These are phyloP conservation scores for Stramonita haemastoma DNA, from an alignment of 2,888 invertebrate genomes.

Conservation along the genomic window DNA sequence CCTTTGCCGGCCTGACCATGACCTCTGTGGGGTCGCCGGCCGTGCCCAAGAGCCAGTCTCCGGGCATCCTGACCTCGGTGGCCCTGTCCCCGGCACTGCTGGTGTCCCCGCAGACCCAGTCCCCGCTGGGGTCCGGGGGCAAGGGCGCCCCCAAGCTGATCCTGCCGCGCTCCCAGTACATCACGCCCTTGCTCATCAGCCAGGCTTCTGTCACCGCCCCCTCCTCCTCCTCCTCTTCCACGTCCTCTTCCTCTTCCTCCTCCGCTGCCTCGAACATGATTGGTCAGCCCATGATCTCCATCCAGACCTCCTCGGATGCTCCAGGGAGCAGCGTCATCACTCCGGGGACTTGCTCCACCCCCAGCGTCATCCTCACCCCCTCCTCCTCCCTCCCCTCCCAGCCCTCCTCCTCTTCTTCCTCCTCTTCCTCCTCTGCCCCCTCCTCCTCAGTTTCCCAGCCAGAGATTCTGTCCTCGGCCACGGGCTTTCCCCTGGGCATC, in stretches of 20 bases:
- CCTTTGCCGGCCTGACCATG: constrained; percentile 14
- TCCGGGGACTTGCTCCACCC: constrained; percentile 3
- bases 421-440: not conserved
- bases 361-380: constrained; percentile 39
- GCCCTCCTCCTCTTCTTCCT: not conserved
- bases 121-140: not conserved
- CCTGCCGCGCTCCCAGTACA: constrained; percentile 41
- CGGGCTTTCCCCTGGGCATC: constrained; percentile 40
- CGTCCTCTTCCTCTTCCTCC: constrained; percentile 18
- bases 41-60: constrained; percentile 26
- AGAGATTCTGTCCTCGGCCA: constrained; percentile 37
- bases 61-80: constrained; percentile 24
- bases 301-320: constrained; percentile 37
- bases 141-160: constrained; percentile 28
- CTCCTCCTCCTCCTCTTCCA: constrained; percentile 3
- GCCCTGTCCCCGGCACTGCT: constrained; percentile 20
- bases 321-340: not conserved
- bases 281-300: constrained; percentile 55
- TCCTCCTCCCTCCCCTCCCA: not conserved
- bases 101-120: constrained; percentile 20
- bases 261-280: constrained; percentile 45
- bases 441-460: constrained; percentile 28
- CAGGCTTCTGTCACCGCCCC: constrained; percentile 27
- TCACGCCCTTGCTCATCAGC: constrained; percentile 35
- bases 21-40: constrained; percentile 21